A percentile compares a stretch with the other conserved stretches of the same genome.
These are phyloP conservation scores for Cepphus grylle DNA, from an alignment of 2,113 vertebrate genomes.

Conservation along the genomic window DNA sequence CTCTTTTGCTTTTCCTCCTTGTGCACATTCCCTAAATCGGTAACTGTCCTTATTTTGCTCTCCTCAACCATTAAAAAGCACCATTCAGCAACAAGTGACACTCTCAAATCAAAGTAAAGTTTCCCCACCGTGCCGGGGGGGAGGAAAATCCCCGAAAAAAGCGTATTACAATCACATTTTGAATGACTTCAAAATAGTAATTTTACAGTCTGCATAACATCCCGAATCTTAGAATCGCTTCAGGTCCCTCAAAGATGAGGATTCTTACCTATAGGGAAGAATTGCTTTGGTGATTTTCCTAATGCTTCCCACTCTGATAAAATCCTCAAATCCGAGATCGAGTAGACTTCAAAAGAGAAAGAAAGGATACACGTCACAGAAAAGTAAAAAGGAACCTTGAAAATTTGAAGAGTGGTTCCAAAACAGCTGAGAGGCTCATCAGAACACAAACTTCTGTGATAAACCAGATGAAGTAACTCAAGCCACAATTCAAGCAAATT, in stretches of 20 bases:
- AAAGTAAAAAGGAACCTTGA: neutral
- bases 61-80: neutral
- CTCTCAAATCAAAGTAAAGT: neutral
- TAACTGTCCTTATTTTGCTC: neutral
- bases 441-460: neutral
- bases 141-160: rapidly evolving
- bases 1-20: neutral
- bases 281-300: conserved; percentile 82
- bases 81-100: neutral
- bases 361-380: neutral
- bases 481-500: neutral
- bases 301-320: conserved; percentile 82
- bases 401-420: neutral
- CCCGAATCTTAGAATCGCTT: neutral
- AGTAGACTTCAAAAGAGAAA: conserved; percentile 71
- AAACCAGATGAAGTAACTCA: neutral
- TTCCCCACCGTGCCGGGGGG: rapidly evolving
- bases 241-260: neutral
- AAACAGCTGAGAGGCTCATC: neutral
- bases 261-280: conserved; percentile 78
- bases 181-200: neutral
- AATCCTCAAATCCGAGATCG: conserved; percentile 78
- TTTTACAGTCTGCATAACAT: neutral
- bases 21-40: neutral
- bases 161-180: neutral